phyloP scores from a whole-genome alignment of 2,888 invertebrate genomes.

The Heliconius ismenius region DNA sequence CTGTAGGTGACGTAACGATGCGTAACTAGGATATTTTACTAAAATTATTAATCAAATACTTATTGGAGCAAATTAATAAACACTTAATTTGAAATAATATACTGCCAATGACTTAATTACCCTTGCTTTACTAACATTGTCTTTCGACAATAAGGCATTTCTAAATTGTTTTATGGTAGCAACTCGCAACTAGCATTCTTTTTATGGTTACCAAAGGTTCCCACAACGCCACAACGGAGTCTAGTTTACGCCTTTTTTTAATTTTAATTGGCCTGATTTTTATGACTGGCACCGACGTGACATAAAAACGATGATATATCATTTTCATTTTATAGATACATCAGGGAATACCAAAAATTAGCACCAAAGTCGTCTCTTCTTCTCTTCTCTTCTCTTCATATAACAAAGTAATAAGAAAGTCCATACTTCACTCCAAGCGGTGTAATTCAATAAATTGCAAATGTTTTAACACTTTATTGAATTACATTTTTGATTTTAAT shows the following conservation, averaged over 20 bases:
- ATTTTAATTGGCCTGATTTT: background rate
- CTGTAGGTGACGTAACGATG: background rate
- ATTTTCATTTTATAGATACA: background rate
- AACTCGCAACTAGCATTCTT: too few relatives aligned
- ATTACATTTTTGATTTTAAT: background rate
- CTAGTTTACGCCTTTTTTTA: background rate
- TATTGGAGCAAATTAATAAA: background rate
- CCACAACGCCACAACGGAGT: background rate
- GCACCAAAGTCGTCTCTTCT: background rate
- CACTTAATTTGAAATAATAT: too few relatives aligned
- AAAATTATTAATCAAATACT: background rate
- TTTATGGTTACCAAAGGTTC: background rate
- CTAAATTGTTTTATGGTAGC: too few relatives aligned
- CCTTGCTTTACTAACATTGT: too few relatives aligned
- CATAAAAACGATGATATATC: background rate
- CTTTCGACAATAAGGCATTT: too few relatives aligned
- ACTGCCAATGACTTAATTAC: too few relatives aligned
- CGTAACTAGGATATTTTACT: background rate
- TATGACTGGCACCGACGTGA: background rate
- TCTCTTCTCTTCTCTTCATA: background rate
- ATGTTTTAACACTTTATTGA: background rate
- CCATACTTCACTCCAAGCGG: background rate
- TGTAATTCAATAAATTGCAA: background rate
- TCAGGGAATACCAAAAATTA: background rate
- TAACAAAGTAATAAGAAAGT: background rate